These are phyloP conservation scores for Adelosebastes latens DNA, from an alignment of 2,797 vertebrate species.

Conservation along the genomic window DNA sequence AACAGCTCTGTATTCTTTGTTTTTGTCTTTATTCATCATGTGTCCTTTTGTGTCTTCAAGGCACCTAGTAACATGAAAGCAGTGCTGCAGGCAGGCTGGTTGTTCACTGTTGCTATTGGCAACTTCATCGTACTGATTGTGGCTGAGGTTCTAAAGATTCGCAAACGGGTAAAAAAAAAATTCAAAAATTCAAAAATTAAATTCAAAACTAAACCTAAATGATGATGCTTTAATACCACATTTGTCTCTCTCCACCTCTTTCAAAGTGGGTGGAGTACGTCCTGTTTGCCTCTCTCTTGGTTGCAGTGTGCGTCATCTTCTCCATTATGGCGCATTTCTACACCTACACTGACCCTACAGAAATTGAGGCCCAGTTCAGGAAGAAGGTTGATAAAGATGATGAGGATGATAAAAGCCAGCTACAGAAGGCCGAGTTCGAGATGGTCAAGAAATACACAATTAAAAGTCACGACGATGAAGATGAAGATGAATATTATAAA, in stretches of 20 bases:
- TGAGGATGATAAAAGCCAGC: slow-evolving; percentile 51
- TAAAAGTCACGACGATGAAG: not conserved
- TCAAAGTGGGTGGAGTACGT: slow-evolving; percentile 93
- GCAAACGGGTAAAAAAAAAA: slow-evolving; percentile 85
- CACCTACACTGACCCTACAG: slow-evolving; percentile 89
- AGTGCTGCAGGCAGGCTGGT: slow-evolving; percentile 96
- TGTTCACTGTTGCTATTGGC: slow-evolving; percentile 90
- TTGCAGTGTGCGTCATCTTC: slow-evolving; percentile 91
- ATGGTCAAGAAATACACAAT: slow-evolving; percentile 50
- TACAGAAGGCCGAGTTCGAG: slow-evolving; percentile 48
- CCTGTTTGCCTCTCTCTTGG: slow-evolving; percentile 90
- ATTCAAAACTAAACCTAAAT: not conserved
- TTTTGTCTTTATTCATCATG: not conserved
- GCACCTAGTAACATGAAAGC: slow-evolving; percentile 98
- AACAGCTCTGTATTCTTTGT: not conserved
- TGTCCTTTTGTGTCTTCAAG: slow-evolving; percentile 68
- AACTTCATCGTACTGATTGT: slow-evolving; percentile 97
- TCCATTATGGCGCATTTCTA: slow-evolving; percentile 94
- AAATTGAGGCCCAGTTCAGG: slow-evolving; percentile 88
- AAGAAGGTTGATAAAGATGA: slow-evolving; percentile 64
- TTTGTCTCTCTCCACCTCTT: slow-evolving; percentile 20
- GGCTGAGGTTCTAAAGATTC: slow-evolving; percentile 85
- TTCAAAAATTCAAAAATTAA: not conserved
- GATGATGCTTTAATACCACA: not conserved
- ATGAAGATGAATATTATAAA: slow-evolving; percentile 5